Conservation (phyloP, 2,113 vertebrate genomes). For the Crotalus horridus region DNA sequence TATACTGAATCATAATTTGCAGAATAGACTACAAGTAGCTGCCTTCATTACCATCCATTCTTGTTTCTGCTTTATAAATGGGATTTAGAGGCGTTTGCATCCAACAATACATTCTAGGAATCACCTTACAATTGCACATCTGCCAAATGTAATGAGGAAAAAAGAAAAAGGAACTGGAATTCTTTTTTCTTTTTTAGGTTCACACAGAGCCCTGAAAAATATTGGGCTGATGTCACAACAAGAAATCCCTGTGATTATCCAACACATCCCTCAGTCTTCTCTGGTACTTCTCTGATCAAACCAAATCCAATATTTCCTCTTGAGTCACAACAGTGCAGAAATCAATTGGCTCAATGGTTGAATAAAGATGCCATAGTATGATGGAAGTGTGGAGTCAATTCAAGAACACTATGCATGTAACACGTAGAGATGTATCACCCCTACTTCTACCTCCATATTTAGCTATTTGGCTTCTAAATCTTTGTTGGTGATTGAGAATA, state of each 20-base stretch:
- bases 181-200: background rate
- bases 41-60: background rate
- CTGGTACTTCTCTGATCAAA: background rate
- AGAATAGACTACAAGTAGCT: background rate
- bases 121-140: background rate
- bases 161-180: background rate
- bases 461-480: background rate
- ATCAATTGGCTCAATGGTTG: background rate
- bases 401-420: background rate
- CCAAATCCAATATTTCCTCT: background rate
- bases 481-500: background rate
- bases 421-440: background rate
- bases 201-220: background rate
- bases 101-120: background rate
- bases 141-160: background rate
- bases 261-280: background rate
- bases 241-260: background rate
- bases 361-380: background rate
- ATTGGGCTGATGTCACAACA: background rate
- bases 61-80: background rate
- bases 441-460: background rate
- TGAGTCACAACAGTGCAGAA: background rate
- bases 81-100: background rate
- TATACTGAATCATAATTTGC: background rate
- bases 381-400: background rate